Evolutionary conservation across 2,113 vertebrate species (phyloP).

Genomic region (Eurystomus gularis): DNA sequence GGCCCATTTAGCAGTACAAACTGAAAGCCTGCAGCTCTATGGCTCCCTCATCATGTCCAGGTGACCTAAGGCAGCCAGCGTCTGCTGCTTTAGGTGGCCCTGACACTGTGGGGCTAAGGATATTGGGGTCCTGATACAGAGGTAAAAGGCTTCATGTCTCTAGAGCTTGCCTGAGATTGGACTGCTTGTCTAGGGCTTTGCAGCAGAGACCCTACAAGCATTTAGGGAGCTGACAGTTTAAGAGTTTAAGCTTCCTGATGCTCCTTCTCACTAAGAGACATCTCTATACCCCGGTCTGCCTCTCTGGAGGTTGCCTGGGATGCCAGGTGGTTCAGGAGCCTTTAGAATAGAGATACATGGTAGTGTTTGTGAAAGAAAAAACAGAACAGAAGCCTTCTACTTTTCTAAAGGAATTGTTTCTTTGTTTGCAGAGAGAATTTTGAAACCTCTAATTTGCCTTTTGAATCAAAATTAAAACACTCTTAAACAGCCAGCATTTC

Average conservation of each 20-base stretch:
- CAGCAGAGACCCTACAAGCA: neutral
- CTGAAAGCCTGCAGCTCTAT: neutral
- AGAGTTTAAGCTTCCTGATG: neutral
- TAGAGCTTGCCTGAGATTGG: neutral
- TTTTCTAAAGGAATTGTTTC: neutral
- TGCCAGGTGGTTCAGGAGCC: accelerated
- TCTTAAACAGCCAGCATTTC: neutral
- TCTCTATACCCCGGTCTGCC: neutral
- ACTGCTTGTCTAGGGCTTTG: neutral
- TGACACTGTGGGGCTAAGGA: neutral
- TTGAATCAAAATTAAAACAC: neutral
- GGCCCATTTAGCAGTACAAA: neutral
- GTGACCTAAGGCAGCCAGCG: neutral
- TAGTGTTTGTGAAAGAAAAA: neutral
- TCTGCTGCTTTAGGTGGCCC: neutral
- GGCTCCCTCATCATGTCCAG: neutral
- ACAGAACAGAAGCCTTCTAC: neutral
- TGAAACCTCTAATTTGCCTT: neutral
- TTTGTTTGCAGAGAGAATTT: neutral
- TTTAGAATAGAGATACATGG: neutral
- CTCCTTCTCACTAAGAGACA: neutral
- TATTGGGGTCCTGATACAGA: neutral
- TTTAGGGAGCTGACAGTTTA: neutral
- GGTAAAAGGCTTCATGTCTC: neutral
- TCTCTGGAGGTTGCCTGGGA: neutral